A percentile compares a stretch with the other conserved stretches of the same genome.
phyloP scores from a whole-genome alignment of 2,888 invertebrate genomes.

The Nasonovia ribisnigri region DNA sequence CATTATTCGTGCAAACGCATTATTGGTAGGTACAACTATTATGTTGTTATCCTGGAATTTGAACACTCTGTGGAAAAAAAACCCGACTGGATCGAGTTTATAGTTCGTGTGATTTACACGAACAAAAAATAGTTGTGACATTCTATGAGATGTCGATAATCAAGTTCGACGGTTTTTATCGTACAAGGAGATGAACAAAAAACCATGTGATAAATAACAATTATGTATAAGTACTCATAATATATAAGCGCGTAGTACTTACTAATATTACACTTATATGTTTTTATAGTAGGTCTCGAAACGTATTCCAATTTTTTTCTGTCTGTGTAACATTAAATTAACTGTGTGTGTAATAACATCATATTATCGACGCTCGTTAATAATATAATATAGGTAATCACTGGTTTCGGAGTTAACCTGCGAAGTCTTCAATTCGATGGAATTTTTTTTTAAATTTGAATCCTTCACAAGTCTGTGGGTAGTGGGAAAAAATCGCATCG shows the following conservation, averaged over 20 bases:
- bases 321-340: not conserved
- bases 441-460: not conserved
- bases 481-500: not conserved
- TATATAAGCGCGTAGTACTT: not conserved
- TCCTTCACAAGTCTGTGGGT: no score
- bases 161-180: not conserved
- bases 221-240: not conserved
- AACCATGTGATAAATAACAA: not conserved
- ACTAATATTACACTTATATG: not conserved
- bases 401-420: not conserved
- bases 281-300: not conserved
- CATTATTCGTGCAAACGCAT: slow-evolving; percentile 18
- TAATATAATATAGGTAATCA: not conserved
- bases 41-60: slow-evolving; percentile 18
- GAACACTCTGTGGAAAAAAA: not conserved
- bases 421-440: not conserved
- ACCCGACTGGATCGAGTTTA: not conserved
- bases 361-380: not conserved
- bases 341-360: not conserved
- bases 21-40: not conserved
- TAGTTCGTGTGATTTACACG: slow-evolving; percentile 10
- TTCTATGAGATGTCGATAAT: not conserved
- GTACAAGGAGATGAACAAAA: not conserved
- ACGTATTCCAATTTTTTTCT: not conserved
- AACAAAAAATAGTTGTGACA: slow-evolving; percentile 15